Evolutionary conservation across 2,113 vertebrate species (phyloP).

Genomic region (Seriola rivoliana): DNA sequence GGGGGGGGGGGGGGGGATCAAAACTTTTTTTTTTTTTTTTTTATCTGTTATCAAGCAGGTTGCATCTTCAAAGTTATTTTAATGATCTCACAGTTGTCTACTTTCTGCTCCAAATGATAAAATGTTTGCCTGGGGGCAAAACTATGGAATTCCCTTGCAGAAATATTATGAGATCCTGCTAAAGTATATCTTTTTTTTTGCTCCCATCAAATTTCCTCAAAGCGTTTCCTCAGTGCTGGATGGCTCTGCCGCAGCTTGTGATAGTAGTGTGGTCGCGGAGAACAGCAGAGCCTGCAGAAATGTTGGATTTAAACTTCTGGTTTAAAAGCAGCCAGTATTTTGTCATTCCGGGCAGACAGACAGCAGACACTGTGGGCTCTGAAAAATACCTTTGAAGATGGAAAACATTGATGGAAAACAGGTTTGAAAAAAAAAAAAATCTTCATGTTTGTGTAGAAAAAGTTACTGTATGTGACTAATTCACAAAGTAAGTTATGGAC

Average conservation of each 20-base stretch:
- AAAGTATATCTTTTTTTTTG: not conserved
- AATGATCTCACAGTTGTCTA: not conserved
- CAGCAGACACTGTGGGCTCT: too few relatives aligned
- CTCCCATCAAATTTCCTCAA: not conserved
- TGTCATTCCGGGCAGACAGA: too few relatives aligned
- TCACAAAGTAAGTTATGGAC: not conserved
- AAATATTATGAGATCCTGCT: not conserved
- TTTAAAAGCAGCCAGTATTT: too few relatives aligned
- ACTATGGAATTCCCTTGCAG: not conserved
- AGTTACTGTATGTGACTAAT: not conserved
- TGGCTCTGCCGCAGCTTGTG: not conserved
- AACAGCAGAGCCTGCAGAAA: too few relatives aligned
- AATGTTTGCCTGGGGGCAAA: not conserved
- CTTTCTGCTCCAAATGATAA: not conserved
- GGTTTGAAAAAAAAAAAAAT: not conserved
- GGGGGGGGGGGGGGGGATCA: not conserved
- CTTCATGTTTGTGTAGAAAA: too few relatives aligned
- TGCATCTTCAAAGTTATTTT: not conserved
- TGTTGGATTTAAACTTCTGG: not conserved
- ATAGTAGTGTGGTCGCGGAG: too few relatives aligned
- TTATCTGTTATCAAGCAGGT: not conserved
- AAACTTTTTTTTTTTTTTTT: not conserved
- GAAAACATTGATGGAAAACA: not conserved
- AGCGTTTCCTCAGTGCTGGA: too few relatives aligned
- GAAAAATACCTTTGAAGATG: too few relatives aligned